These are phyloP conservation scores for Zele albiditarsus DNA, from an alignment of 2,888 invertebrate species.

Conservation along the genomic window DNA sequence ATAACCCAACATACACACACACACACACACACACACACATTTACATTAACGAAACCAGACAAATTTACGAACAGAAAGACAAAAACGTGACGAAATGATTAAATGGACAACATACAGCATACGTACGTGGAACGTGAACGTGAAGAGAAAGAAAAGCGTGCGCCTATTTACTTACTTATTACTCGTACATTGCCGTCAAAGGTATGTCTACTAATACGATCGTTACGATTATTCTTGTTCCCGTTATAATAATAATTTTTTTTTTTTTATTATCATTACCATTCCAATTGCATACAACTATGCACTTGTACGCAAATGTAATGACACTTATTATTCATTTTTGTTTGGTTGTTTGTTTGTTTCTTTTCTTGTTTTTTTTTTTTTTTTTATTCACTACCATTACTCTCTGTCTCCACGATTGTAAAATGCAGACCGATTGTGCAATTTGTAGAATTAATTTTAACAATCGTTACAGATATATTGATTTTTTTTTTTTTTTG, in stretches of 20 bases:
- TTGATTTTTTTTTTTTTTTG: not conserved
- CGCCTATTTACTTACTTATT: constrained; percentile 36
- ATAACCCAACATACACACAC: constrained; percentile 1
- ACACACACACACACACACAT: constrained; percentile 12
- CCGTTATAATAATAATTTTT: not conserved
- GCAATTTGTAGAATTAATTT: constrained; percentile 59
- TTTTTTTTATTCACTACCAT: not conserved
- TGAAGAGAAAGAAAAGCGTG: constrained; percentile 26
- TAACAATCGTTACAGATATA: not conserved
- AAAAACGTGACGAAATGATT: constrained; percentile 35
- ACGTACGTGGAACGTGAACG: constrained; percentile 40
- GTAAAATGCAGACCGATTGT: constrained; percentile 64
- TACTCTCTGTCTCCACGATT: constrained; percentile 44
- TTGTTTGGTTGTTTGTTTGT: constrained; percentile 1
- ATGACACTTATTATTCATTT: not conserved
- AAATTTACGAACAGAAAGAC: constrained; percentile 15
- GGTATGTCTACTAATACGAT: constrained; percentile 20
- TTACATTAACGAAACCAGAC: constrained; percentile 21
- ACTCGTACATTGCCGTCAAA: constrained; percentile 18
- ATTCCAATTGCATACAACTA: not conserved
- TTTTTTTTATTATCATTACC: constrained; percentile 10
- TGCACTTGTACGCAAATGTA: not conserved
- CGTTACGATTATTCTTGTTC: constrained; percentile 15
- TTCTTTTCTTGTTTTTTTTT: not conserved
- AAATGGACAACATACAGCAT: constrained; percentile 47